These are phyloP conservation scores for Syngnathus acus DNA, from an alignment of 2,797 vertebrate species.

Conservation along the genomic window DNA sequence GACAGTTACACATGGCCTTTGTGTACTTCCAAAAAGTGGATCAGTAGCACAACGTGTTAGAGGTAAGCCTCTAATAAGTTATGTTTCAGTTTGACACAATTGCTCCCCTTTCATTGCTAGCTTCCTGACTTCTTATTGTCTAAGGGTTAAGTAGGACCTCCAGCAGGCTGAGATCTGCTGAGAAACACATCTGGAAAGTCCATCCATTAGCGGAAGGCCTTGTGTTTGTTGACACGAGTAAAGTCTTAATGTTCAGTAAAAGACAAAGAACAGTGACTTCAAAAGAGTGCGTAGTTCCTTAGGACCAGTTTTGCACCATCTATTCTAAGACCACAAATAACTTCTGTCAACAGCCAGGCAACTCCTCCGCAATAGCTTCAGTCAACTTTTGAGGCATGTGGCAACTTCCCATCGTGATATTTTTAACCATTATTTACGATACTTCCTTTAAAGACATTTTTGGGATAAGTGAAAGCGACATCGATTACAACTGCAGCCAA, in stretches of 20 bases:
- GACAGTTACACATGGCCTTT: not conserved
- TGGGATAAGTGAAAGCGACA: not conserved
- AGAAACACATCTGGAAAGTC: conserved; percentile 53
- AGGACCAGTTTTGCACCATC: conserved; percentile 36
- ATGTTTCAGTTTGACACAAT: not conserved
- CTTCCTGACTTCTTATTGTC: not conserved
- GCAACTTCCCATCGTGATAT: not conserved
- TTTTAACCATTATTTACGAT: not conserved
- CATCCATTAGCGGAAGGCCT: conserved; percentile 20
- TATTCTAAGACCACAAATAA: conserved; percentile 58
- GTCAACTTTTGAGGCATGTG: conserved; percentile 14
- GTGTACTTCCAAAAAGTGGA: conserved; percentile 19
- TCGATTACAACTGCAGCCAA: not conserved
- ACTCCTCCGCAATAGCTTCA: conserved; percentile 24
- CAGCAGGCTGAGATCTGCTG: conserved; percentile 12
- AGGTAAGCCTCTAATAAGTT: not conserved
- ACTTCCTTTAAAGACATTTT: not conserved
- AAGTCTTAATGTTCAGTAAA: not conserved
- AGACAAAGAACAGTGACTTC: conserved; percentile 10
- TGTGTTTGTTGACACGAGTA: conserved; percentile 8
- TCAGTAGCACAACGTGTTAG: not conserved
- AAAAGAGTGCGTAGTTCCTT: conserved; percentile 29
- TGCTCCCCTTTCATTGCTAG: no score
- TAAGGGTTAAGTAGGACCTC: conserved; percentile 9
- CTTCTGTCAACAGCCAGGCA: conserved; percentile 26